A percentile compares a stretch with the other conserved stretches of the same genome.
These are phyloP conservation scores for Entelurus aequoreus DNA, from an alignment of 2,113 vertebrate genomes.

Conservation along the genomic window DNA sequence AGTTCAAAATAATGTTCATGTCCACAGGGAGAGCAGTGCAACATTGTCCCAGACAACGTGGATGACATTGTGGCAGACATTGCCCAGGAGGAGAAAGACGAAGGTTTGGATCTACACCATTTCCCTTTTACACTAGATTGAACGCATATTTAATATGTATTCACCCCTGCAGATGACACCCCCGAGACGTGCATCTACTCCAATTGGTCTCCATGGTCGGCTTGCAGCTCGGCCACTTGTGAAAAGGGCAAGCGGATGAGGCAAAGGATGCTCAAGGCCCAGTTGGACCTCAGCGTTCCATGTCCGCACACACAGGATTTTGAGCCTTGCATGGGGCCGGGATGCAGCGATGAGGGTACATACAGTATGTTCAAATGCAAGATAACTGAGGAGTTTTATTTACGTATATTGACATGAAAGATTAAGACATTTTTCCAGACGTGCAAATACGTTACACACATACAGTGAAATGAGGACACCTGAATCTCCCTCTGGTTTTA, in stretches of 20 bases:
- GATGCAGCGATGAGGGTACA: conserved; percentile 91
- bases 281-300: conserved; percentile 92
- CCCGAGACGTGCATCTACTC: conserved; percentile 99
- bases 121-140: conserved; percentile 4
- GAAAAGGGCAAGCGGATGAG: conserved; percentile 98
- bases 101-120: conserved; percentile 75
- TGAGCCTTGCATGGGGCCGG: conserved; percentile 96
- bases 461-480: not conserved
- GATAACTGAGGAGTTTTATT: not conserved
- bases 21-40: conserved; percentile 95
- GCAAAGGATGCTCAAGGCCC: conserved; percentile 97
- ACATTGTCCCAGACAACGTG: conserved; percentile 93
- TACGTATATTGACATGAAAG: not conserved
- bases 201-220: conserved; percentile 98
- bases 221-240: conserved; percentile 96
- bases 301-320: conserved; percentile 98
- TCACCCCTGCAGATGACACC: conserved; percentile 81
- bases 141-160: not conserved
- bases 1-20: conserved; percentile 21
- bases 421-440: not conserved
- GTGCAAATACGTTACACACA: too few relatives aligned
- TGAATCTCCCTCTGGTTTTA: not conserved
- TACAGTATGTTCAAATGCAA: conserved; percentile 28
- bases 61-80: conserved; percentile 98
- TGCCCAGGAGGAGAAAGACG: conserved; percentile 94